Base-by-base conservation (phyloP, 2,888 invertebrate species). In the Tolmerus cingulatus region DNA sequence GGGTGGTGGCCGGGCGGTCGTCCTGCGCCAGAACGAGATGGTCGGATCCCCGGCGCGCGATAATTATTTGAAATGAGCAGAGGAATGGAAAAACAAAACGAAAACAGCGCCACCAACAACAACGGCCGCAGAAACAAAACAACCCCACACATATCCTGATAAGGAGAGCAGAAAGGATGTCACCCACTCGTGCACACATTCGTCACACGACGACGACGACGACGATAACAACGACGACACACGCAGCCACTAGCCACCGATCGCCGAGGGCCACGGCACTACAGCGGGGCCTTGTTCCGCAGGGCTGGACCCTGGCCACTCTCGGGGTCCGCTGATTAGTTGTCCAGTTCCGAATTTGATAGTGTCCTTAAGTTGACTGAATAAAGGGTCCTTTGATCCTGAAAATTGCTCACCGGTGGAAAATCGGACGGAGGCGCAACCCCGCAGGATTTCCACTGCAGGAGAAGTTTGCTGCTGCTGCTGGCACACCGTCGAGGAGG, bases 331-430 rank as follows among this genome's bases (percentile, higher is more conserved):
- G 85, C 40, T 86, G 79, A 86, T 86, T 86, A 86, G 86, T 86
- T 89, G 89, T 88, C 89, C 89, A 89, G 89, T 88, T 88, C 89
- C 89, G 89, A 87, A 89, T 89, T 89, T 89, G 89, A 89, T 89
- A 89, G 89, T 89, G 89, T 89, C 89, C 89, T 89, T 89, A 88
- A 88, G 88, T 89, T 89, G 89, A 89, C 89, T 89, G 89, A 89
- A 89, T 87, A 88, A 87, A 87, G 88, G 87, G 88, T 88, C 86
- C 87, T 87, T 88, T 89, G 55, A 86, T 86, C 86, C 78, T 79
- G 40, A 86, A 78, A 78, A 79, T 78, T 57, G 86, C 79, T 46
- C 78, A 86, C 76, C 46, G 57, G 55, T 55, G 82, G 55, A 82
- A 57, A 78, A 43, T 78, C 78, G 43, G 82, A 57, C 34, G 82